A percentile compares a stretch with the other conserved stretches of the same genome.
Evolutionary conservation across 1,140 invertebrate species (phyloP).

Genomic region (Sarcophaga peregrina): DNA sequence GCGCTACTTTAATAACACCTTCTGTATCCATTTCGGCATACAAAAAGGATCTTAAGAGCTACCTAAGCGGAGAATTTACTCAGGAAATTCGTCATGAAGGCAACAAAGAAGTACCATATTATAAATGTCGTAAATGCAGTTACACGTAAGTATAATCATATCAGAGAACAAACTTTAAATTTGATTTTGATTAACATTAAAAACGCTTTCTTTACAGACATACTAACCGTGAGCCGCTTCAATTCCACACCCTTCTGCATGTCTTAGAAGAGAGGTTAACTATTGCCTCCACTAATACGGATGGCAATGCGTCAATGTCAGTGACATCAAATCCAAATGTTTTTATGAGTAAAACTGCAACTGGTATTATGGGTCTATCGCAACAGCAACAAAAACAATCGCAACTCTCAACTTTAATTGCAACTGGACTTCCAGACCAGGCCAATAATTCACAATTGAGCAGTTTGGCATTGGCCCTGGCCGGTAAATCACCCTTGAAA

Average conservation of each 20-base stretch:
- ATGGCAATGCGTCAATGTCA: conserved; percentile 55
- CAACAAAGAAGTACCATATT: conserved; percentile 71
- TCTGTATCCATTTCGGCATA: conserved; percentile 68
- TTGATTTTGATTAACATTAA: not conserved
- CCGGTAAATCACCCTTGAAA: conserved; percentile 58
- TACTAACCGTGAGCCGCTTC: conserved; percentile 73
- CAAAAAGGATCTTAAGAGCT: conserved; percentile 50
- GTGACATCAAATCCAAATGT: conserved; percentile 59
- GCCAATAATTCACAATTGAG: conserved; percentile 57
- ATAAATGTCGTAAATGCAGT: conserved; percentile 87
- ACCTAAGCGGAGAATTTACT: conserved; percentile 61
- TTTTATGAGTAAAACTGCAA: conserved; percentile 65
- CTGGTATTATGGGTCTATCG: conserved; percentile 63
- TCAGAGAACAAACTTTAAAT: no score
- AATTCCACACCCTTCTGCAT: conserved; percentile 51
- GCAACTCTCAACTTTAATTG: conserved; percentile 56
- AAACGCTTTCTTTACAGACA: conserved; percentile 67
- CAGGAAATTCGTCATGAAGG: conserved; percentile 64
- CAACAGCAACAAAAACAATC: conserved; percentile 38
- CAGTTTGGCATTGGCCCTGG: conserved; percentile 59
- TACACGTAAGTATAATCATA: conserved; percentile 73
- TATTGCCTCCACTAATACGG: no score
- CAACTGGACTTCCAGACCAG: conserved; percentile 57
- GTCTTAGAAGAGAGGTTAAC: no score
- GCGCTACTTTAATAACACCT: conserved; percentile 58